Evolutionary conservation across 2,113 vertebrate genomes (phyloP), one percentile per base, ranked within the genome.

Genomic region (Tyto alba): DNA sequence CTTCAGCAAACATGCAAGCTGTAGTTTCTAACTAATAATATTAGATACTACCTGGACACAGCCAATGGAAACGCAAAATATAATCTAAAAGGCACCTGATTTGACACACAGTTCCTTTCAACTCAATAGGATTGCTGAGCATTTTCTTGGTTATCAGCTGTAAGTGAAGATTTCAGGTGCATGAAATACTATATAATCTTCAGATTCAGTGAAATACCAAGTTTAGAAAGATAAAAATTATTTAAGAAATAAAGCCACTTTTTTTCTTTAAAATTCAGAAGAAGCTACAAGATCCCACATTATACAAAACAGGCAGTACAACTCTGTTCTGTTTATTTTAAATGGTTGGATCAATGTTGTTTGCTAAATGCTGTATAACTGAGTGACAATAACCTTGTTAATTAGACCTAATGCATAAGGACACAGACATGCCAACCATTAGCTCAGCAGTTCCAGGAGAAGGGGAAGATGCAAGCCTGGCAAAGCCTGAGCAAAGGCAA

Each of bases 41-140:
- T 14, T 8, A 56, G 38, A 50, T 18, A 17, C 32, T 20, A n/a
- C 6, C 29, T 0, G 0, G 47, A 36, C 1, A 0, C 32, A 60
- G 56, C 29, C n/a, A 32, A 6, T 26, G 9, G 41, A 90, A 84
- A 76, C 23, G 19, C 38, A 40, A 18, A 7, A 3, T 4, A 17
- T 1, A 12, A 62, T 21, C 64, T 14, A 19, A 52, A 52, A 38
- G 13, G 50, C 3, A 40, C 21, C 19, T 4, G 4, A 32, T 29
- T 47, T 32, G 43, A 41, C 57, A 77, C 34, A 21, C 0, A 22
- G 18, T 9, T 72, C 41, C 48, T 34, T 40, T 52, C 43, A 63
- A 1, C 36, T n/a, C 66, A 32, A 57, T 1, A 18, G 64, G 30
- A 60, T 13, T 57, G 47, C 45, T 26, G 60, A 57, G 30, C 6